Conservation (phyloP, 2,113 vertebrate species). For the Pseudois nayaur region DNA sequence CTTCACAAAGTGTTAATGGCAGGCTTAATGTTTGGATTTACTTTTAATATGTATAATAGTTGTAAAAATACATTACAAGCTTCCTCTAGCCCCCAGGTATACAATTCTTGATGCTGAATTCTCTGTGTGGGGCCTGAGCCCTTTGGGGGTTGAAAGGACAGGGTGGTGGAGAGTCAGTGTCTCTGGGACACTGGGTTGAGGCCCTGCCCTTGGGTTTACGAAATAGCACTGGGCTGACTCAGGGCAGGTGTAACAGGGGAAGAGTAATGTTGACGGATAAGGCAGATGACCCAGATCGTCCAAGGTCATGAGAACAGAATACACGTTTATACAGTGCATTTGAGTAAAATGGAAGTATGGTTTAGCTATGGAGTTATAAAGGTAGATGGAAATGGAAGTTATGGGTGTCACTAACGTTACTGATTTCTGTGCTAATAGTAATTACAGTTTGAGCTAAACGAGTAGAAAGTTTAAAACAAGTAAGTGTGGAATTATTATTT, state of each 20-base stretch:
- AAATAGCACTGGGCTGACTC: background rate
- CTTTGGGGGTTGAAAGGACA: background rate
- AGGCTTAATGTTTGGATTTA: conserved; percentile 24
- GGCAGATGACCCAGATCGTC: background rate
- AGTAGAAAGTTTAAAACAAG: background rate
- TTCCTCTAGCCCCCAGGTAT: background rate
- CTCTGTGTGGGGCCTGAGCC: background rate
- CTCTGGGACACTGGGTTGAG: background rate
- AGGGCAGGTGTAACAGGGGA: background rate
- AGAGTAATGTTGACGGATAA: background rate
- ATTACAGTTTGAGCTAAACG: background rate
- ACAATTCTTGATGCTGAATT: background rate
- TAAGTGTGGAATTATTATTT: background rate
- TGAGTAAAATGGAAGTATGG: background rate
- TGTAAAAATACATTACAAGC: background rate
- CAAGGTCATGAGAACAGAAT: background rate
- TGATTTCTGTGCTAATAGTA: background rate
- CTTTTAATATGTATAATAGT: background rate
- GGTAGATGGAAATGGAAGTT: background rate
- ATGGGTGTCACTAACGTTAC: background rate
- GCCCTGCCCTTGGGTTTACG: background rate
- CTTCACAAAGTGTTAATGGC: background rate
- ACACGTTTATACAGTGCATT: background rate
- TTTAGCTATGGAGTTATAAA: background rate
- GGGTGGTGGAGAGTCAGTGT: background rate